Base-by-base conservation (phyloP, 1,140 invertebrate genomes). In the Neodiprion pinetum region DNA sequence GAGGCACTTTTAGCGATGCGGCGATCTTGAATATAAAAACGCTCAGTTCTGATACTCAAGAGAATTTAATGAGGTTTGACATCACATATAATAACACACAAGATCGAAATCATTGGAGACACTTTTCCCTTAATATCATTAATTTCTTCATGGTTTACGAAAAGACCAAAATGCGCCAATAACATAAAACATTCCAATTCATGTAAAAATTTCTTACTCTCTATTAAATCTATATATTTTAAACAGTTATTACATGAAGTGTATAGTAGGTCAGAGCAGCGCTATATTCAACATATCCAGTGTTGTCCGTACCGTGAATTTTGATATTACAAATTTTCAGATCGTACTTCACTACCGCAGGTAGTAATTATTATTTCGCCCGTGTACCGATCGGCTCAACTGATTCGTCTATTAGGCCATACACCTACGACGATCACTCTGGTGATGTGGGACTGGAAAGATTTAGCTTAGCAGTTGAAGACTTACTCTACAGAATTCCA, bases 1-100 rank as follows among this genome's bases (percentile, higher is more conserved):
- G 96, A 0, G 96, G 95, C 14, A 94, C 96, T 1, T 95, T 97
- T 76, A 98, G 96, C 0, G 97, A 98, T 85, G 88, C 96, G 0
- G 92, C 94, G 1, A 93, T 92, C 1, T 92, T 96, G 14, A 94
- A 97, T 80, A 92, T 96, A 74, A 88, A 88, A 1, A 91, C 85
- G 7, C 86, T 96, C 9, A 89, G 91, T 7, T 53, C 83, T 11
- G 74, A 78, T 2, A 79, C 92, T 0, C 91, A 93, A 81, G 84
- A 92, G 47, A 86, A 91, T 66, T 80, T 96, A 2, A 87, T 95
- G 8, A 86, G 90, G 90, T 93, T 21, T 21, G 17, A 21, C 17
- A 21, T 21, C 17, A 21, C 17, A 21, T 21, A 21, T 21, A 21
- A 21, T 21, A 21, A 21, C 17, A 21, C 17, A 21, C 17, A 21